Percentiles rank a stretch among this genome's conserved stretches.
Evolutionary conservation across 2,113 vertebrate species (phyloP).

Genomic region (Tautogolabrus adspersus): DNA sequence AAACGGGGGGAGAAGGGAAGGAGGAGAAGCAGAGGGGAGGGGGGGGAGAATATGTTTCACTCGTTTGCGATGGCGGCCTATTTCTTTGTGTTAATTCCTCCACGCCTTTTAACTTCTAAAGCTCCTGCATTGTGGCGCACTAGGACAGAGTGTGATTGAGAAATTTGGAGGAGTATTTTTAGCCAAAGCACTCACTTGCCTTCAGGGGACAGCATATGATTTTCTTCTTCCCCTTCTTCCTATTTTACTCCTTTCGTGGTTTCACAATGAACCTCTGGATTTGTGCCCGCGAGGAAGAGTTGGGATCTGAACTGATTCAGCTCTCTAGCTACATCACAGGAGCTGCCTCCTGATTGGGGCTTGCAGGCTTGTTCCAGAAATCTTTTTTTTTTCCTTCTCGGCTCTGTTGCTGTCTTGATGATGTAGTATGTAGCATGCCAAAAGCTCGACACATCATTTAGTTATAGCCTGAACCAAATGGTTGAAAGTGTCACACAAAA

Average conservation of each 20-base stretch:
- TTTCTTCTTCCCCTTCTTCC: constrained; percentile 18
- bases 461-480: constrained; percentile 9
- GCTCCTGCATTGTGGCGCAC: constrained; percentile 62
- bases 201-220: constrained; percentile 65
- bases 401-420: constrained; percentile 10
- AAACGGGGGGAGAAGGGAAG: background rate
- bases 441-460: constrained; percentile 1
- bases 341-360: constrained; percentile 57
- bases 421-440: background rate
- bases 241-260: constrained; percentile 46
- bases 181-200: constrained; percentile 64
- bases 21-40: background rate
- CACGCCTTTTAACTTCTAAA: constrained; percentile 67
- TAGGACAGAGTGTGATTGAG: constrained; percentile 77
- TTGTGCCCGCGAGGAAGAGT: constrained; percentile 58
- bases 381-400: background rate
- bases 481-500: constrained; percentile 26
- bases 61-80: constrained; percentile 62
- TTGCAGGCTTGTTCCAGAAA: constrained; percentile 33
- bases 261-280: constrained; percentile 75
- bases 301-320: constrained; percentile 64
- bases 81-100: constrained; percentile 75
- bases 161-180: constrained; percentile 80
- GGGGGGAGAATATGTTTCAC: constrained; percentile 33
- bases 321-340: constrained; percentile 53